Evolutionary conservation across 2,888 invertebrate genomes (phyloP).

Genomic region (Ichneumoninae sp.): DNA sequence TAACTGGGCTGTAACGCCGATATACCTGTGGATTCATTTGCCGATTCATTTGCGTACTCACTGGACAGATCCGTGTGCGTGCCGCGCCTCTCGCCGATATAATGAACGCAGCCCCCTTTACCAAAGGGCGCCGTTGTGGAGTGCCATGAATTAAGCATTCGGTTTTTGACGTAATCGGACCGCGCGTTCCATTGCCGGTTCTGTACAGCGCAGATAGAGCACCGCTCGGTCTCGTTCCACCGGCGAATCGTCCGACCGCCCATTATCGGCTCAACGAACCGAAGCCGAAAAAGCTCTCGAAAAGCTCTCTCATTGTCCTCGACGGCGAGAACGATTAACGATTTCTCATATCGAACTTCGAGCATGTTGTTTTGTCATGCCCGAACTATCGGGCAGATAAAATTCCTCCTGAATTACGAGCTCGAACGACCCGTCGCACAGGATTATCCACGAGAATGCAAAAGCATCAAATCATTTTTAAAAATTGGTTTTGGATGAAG

Average conservation of each 20-base stretch:
- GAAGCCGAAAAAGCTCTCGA: conserved; percentile 49
- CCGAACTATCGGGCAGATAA: neutral
- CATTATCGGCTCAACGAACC: conserved; percentile 68
- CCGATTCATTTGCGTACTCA: conserved; percentile 10
- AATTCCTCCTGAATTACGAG: neutral
- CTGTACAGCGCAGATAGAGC: neutral
- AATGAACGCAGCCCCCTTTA: conserved; percentile 40
- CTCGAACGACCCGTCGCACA: neutral
- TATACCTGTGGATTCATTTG: conserved; percentile 21
- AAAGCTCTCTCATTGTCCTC: conserved; percentile 54
- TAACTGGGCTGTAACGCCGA: neutral
- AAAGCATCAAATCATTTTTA: neutral
- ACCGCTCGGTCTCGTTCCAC: conserved; percentile 10
- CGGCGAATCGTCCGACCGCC: conserved; percentile 41
- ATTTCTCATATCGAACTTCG: conserved; percentile 33
- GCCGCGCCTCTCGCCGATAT: conserved; percentile 13
- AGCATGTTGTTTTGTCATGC: neutral
- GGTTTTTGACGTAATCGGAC: conserved; percentile 49
- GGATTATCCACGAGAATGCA: neutral
- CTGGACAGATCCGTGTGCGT: neutral
- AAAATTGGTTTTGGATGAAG: neutral
- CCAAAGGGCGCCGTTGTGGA: conserved; percentile 56
- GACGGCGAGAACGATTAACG: conserved; percentile 55
- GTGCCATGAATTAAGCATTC: conserved; percentile 78
- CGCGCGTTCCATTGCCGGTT: conserved; percentile 6